phyloP scores from a whole-genome alignment of 2,888 invertebrate genomes.

The Pelosia muscerda region DNA sequence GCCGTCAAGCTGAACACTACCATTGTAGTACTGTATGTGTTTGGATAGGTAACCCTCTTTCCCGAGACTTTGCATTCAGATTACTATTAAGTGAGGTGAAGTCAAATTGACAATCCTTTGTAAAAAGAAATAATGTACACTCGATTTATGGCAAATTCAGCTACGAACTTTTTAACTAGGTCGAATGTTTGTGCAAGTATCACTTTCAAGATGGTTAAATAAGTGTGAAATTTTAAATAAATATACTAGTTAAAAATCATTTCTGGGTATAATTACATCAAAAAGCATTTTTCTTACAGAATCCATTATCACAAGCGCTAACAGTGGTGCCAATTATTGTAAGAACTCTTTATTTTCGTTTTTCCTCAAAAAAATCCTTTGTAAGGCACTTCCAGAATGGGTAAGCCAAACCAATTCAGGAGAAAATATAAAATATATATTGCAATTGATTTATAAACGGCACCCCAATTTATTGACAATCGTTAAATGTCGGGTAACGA shows the following conservation, averaged over 20 bases:
- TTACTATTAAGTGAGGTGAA: too few relatives aligned
- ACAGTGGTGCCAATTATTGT: conserved; percentile 28
- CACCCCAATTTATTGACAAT: conserved; percentile 19
- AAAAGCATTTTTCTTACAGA: not conserved
- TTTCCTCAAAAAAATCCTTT: conserved; percentile 20
- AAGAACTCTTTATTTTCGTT: conserved; percentile 27
- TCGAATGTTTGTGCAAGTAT: not conserved
- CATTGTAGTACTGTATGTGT: too few relatives aligned
- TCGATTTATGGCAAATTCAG: not conserved
- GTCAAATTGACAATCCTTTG: too few relatives aligned
- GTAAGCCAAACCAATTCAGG: conserved; percentile 22
- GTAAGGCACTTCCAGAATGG: conserved; percentile 16
- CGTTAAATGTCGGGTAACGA: conserved; percentile 14
- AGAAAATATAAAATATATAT: conserved; percentile 19
- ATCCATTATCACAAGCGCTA: conserved; percentile 8
- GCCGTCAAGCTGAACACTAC: too few relatives aligned
- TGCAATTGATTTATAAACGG: conserved; percentile 14
- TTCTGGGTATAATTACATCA: not conserved
- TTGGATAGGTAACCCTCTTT: too few relatives aligned
- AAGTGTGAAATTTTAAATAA: too few relatives aligned
- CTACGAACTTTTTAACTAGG: not conserved
- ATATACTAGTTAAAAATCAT: too few relatives aligned
- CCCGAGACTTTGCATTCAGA: too few relatives aligned
- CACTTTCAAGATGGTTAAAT: too few relatives aligned
- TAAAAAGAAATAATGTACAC: too few relatives aligned